These are phyloP conservation scores for Rhyacophila brunnea DNA, from an alignment of 1,140 invertebrate genomes.

Conservation along the genomic window DNA sequence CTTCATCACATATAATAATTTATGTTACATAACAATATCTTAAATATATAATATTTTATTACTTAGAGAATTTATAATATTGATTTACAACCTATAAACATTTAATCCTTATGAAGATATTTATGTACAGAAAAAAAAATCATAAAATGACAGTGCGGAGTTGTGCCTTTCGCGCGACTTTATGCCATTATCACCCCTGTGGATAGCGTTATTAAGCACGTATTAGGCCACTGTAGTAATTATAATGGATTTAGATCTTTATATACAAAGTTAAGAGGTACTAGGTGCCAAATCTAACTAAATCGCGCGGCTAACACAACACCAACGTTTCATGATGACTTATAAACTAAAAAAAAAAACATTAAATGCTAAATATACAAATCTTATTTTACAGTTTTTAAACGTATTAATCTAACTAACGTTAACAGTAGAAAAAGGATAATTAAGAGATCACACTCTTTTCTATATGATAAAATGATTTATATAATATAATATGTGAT, in stretches of 20 bases:
- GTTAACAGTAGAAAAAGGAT: not conserved
- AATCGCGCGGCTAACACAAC: not conserved
- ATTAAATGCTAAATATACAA: not conserved
- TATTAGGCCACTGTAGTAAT: no score
- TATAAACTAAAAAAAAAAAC: slow-evolving; percentile 2
- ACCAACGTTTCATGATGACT: not conserved
- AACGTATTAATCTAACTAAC: not conserved
- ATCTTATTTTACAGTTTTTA: not conserved
- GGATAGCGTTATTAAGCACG: no score
- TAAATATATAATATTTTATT: slow-evolving; percentile 14
- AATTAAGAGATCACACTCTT: not conserved
- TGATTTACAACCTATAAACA: slow-evolving; percentile 20
- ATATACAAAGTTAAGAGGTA: no score
- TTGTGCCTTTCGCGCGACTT: no score
- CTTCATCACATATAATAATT: slow-evolving; percentile 28
- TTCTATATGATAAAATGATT: not conserved
- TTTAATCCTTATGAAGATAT: slow-evolving; percentile 15
- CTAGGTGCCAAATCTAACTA: no score
- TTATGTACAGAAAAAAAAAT: slow-evolving; percentile 16
- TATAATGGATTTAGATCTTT: no score
- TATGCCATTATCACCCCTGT: no score
- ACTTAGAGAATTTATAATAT: slow-evolving; percentile 8
- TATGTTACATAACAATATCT: slow-evolving; percentile 27
- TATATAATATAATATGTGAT: no score
- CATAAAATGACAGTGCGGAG: no score